Conservation (phyloP, 2,888 invertebrate species). For the Ectobius pallidus region DNA sequence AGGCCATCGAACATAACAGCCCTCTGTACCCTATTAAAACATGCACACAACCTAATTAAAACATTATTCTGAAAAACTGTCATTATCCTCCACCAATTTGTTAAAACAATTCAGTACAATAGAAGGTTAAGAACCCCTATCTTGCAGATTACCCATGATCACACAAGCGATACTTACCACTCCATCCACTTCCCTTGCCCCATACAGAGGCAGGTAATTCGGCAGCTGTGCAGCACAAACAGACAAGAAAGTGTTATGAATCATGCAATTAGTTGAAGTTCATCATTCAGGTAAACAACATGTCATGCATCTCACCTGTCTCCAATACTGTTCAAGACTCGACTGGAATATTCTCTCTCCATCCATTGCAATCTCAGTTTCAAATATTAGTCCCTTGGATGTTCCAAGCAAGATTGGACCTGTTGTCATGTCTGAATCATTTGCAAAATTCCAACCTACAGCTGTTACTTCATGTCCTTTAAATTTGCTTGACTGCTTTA, state of each 20-base stretch:
- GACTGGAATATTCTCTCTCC: constrained; percentile 84
- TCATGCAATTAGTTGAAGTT: too few relatives aligned
- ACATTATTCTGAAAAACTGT: too few relatives aligned
- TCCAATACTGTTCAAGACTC: constrained; percentile 77
- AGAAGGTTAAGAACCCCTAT: too few relatives aligned
- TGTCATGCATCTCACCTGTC: too few relatives aligned
- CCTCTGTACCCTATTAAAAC: too few relatives aligned
- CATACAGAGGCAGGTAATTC: constrained; percentile 75
- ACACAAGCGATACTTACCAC: constrained; percentile 69
- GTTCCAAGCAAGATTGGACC: constrained; percentile 90
- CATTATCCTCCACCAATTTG: too few relatives aligned
- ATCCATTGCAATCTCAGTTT: constrained; percentile 83
- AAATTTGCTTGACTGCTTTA: constrained; percentile 68
- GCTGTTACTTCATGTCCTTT: constrained; percentile 84
- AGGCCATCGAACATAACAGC: too few relatives aligned
- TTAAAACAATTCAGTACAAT: too few relatives aligned
- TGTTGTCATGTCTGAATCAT: constrained; percentile 71
- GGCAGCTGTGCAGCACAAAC: constrained; percentile 66
- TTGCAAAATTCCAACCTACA: constrained; percentile 86
- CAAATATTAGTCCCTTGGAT: constrained; percentile 87
- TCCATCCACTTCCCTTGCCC: constrained; percentile 75
- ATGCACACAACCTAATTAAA: too few relatives aligned
- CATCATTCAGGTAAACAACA: too few relatives aligned
- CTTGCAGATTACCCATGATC: too few relatives aligned
- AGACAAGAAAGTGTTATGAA: too few relatives aligned